Percentiles rank a stretch among this genome's conserved stretches.
phyloP scores from a whole-genome alignment of 2,888 invertebrate species.

The Pseudococcus jackbeardsleyi region DNA sequence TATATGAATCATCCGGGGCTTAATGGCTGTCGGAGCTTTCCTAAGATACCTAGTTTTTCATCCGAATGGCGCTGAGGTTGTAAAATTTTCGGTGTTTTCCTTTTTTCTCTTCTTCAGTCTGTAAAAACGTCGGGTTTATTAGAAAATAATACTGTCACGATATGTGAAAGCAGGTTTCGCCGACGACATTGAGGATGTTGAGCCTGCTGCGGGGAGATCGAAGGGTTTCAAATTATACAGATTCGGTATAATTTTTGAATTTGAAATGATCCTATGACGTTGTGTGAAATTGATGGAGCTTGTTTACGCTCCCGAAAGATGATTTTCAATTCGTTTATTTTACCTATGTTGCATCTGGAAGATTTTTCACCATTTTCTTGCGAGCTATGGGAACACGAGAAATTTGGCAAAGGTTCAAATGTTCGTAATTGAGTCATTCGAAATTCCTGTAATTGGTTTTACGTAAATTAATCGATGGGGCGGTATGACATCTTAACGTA shows the following conservation, averaged over 20 bases:
- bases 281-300: slow-evolving; percentile 18
- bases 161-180: neutral
- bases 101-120: neutral
- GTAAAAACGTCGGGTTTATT: neutral
- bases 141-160: neutral
- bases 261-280: slow-evolving; percentile 21
- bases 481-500: neutral
- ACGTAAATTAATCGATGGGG: neutral
- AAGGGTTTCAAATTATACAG: neutral
- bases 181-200: neutral
- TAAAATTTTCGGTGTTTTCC: neutral
- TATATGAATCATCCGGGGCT: neutral
- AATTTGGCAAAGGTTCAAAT: too few species aligned
- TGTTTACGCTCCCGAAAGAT: neutral
- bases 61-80: neutral
- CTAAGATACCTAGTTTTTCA: neutral
- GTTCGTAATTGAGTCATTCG: neutral
- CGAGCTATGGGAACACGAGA: too few species aligned
- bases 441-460: neutral
- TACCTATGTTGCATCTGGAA: neutral
- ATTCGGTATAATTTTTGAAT: slow-evolving; percentile 31
- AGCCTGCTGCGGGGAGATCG: too few species aligned
- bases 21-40: neutral
- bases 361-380: too few species aligned
- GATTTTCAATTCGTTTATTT: neutral